Evolutionary conservation across 2,888 invertebrate genomes (phyloP), one percentile per base, ranked within the genome.

Genomic region (Leptopilina drosophilae): DNA sequence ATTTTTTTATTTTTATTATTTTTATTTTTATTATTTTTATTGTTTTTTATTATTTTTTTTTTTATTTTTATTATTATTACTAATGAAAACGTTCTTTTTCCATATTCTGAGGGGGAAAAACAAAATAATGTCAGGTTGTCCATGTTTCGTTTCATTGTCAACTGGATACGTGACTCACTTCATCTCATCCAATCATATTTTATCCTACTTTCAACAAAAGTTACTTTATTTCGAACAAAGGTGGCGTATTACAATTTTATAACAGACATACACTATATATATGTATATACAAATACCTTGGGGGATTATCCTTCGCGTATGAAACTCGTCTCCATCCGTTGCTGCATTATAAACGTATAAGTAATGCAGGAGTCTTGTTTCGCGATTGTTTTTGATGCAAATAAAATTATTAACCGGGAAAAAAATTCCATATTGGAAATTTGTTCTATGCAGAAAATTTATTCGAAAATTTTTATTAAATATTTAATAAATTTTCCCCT

Each of bases 191-290:
- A 73, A 73, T 73, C 73, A 73, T 56, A 73, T 73, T 73, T 56
- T 73, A 73, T 73, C 56, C 73, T 59, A 73, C 73, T 73, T 56
- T 56, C 64, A 46, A 15, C 67, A 64, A 62, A 59, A 69, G 62
- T 78, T 78, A 64, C 56, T 73, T 67, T 53, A 75, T 77, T 42
- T 66, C 84, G 84, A 83, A 87, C 86, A 85, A 88, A 87, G 85
- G 83, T 86, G 86, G 86, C 85, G 83, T 85, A 83, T 86, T 87
- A 87, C 89, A 87, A 88, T 88, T 89, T 87, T 86, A 88, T 87
- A 84, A 85, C 86, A 84, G 84, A 84, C 81, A 81, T 81, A 49
- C 12, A 49, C 49, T 8, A 42, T 42, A 42, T 42, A 42, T 42
- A 42, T 42, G 8, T 42, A 49, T 12, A 49, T 12, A 49, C 49